Evolutionary conservation across 2,113 vertebrate genomes (phyloP).

Genomic region (Tupaia chinensis): DNA sequence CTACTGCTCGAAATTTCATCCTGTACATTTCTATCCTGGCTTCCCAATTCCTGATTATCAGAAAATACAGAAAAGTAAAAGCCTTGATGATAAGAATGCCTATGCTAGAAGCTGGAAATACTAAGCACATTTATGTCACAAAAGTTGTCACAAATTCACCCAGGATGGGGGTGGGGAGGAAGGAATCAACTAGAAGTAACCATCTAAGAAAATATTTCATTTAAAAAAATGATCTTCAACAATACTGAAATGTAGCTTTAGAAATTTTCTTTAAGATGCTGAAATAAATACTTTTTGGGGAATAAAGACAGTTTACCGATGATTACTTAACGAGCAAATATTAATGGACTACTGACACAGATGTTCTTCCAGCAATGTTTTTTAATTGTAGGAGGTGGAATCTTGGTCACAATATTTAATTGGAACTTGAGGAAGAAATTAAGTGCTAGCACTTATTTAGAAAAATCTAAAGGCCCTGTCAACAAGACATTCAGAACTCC

Average conservation of each 20-base stretch:
- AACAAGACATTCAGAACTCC: background rate
- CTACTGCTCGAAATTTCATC: background rate
- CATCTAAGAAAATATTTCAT: background rate
- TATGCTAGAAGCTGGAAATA: background rate
- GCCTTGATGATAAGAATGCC: background rate
- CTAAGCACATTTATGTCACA: background rate
- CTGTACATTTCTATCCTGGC: background rate
- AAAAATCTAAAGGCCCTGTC: background rate
- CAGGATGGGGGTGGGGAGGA: background rate
- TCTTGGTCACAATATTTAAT: slow-evolving; percentile 53
- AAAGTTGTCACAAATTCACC: background rate
- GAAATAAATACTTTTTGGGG: background rate
- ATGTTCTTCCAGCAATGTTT: slow-evolving; percentile 32
- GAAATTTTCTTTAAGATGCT: slow-evolving; percentile 44
- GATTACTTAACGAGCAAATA: background rate
- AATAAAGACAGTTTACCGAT: background rate
- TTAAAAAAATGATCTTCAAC: background rate
- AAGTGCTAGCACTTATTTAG: background rate
- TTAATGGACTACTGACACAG: background rate
- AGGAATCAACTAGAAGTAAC: background rate
- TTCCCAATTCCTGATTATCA: background rate
- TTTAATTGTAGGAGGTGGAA: slow-evolving; percentile 31
- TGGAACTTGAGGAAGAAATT: slow-evolving; percentile 33
- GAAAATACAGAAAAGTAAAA: slow-evolving; percentile 35
- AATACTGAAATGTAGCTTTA: background rate